Base-by-base conservation (phyloP, 1,140 invertebrate species). In the Drosophila punjabiensis region DNA sequence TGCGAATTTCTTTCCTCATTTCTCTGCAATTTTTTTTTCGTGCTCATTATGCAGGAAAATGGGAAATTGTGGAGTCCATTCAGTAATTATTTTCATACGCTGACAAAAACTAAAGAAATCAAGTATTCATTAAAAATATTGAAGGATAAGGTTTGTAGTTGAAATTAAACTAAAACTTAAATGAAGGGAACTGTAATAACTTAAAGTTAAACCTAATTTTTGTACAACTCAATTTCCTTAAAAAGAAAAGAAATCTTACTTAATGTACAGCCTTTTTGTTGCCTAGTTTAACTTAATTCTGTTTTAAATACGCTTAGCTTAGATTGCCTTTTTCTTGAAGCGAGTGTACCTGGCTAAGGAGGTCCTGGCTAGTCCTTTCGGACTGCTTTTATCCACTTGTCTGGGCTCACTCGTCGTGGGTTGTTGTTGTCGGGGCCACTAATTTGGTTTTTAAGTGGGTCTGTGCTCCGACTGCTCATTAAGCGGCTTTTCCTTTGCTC, bases 371-470 rank as follows among this genome's bases (percentile, higher is more conserved):
- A 53, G 50, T 69, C 28, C 61, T 77, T 67, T 76, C 33, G 28
- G 66, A 39, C 64, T 28, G 64, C 59, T 39, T 45, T 76, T 58
- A 73, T 79, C 85, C 73, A 84, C 82, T 88, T 88, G 68, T 81
- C 55, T 81, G 79, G 67, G 68, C 61, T 43, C 71, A 48, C 47
- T 82, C 68, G 47, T 16, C n/a, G 56, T 13, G 1, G 45, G 8
- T 8, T 30, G 70, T 35, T 76, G 64, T 78, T 62, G 63, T 41
- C 41, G 56, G 58, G 47, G 47, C 59, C 82, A 87, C 79, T 84
- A 88, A 89, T 89, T 89, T 84, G 70, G 63, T 67, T 79, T 85
- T 88, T 79, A 81, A 88, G 69, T 81, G 71, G 84, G 47, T 66
- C 63, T 68, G 50, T 37, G 37, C 60, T 24, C 28, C 43, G 60